Base-by-base conservation (phyloP, 2,888 invertebrate species). In the Cryptocheilus praepositus region DNA sequence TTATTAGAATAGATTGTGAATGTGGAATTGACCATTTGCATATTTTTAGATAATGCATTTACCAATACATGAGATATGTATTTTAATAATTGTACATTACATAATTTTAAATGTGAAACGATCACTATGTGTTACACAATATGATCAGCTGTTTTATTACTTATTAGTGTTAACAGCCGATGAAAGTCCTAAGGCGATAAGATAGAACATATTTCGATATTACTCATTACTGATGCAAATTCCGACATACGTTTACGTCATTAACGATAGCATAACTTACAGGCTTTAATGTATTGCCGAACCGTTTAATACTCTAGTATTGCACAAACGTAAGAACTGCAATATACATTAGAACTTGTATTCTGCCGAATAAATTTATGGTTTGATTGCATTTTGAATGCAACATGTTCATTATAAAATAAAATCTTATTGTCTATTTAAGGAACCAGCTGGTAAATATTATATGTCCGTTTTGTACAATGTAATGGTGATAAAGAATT, bases 1-100 rank as follows among this genome's bases (percentile, higher is more conserved):
- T 25, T 58, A 56, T 44, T 52, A 65, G 18, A 58, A 52, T n/a
- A 51, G 43, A 62, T 52, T 44, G 28, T 51, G 28, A 63, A 73
- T 44, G 64, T 22, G 61, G 61, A 22, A 55, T 64, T 58, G 66
- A 73, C 63, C 56, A n/a, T 36, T 8, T 63, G 43, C 21, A 67
- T 46, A 52, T 52, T 63, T 64, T 72, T 70, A 70, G 62, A 61
- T 73, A 49, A 61, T 65, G 67, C 45, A 64, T 36, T 36, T 36
- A 36, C 36, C 3, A 36, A 36, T 36, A 36, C 11, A 36, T 36
- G 13, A 36, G 60, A 55, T n/a, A 4, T 22, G 16, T 56, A 52
- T 51, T 66, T 54, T 65, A 61, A 67, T 59, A 65, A 62, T 57
- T 65, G 68, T 71, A 60, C 63, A 65, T 53, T 68, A 63, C 59